Evolutionary conservation across 2,797 vertebrate genomes (phyloP).

Genomic region (Manis javanica): DNA sequence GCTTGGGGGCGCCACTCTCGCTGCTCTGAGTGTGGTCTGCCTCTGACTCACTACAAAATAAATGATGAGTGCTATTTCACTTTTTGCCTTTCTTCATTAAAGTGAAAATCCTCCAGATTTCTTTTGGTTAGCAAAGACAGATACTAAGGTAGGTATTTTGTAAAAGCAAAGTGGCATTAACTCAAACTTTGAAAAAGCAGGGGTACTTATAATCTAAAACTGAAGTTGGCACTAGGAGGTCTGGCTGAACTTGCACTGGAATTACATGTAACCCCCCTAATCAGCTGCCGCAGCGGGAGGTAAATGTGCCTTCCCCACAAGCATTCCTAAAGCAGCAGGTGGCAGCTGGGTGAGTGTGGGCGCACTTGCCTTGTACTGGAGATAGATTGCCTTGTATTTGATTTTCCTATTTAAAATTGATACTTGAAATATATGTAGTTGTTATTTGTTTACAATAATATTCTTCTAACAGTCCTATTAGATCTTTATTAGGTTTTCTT

Average conservation of each 20-base stretch:
- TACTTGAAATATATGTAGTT: slow-evolving; percentile 45
- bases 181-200: no score
- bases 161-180: no score
- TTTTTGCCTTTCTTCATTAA: no score
- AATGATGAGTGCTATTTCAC: no score
- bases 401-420: slow-evolving; percentile 73
- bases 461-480: not conserved
- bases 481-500: not conserved
- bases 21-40: no score
- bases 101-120: no score
- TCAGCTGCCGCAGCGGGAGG: slow-evolving; percentile 45
- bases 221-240: not conserved
- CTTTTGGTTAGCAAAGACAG: no score
- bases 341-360: slow-evolving; percentile 38
- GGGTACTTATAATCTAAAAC: not conserved
- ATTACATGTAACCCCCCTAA: not conserved
- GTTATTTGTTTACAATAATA: slow-evolving; percentile 45
- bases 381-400: slow-evolving; percentile 63
- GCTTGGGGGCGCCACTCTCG: no score
- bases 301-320: slow-evolving; percentile 66
- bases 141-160: no score
- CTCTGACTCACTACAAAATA: no score
- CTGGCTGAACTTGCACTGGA: slow-evolving; percentile 40
- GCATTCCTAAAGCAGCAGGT: slow-evolving; percentile 68
- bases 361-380: slow-evolving; percentile 50